Evolutionary conservation across 1,140 invertebrate species (phyloP).

Genomic region (Aphaenogaster rudis): DNA sequence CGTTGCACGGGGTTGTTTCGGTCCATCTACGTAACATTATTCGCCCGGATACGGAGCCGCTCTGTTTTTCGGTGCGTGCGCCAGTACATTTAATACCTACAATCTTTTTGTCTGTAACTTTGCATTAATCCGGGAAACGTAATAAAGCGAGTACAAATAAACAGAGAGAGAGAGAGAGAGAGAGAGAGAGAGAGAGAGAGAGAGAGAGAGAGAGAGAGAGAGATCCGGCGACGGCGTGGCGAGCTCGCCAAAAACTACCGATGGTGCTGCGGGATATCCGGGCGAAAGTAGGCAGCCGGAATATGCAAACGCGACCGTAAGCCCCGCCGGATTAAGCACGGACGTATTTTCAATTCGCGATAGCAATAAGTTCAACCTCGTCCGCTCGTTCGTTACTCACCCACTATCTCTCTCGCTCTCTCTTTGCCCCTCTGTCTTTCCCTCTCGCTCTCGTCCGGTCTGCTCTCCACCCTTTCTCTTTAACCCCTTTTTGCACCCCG

Average conservation of each 20-base stretch:
- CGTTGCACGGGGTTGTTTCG: not conserved
- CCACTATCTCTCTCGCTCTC: conserved; percentile 30
- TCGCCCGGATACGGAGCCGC: conserved; percentile 28
- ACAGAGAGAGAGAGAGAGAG: conserved; percentile 24
- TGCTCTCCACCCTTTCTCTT: conserved; percentile 41
- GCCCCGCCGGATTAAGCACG: conserved; percentile 76
- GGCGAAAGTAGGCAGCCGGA: conserved; percentile 42
- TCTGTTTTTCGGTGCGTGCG: conserved; percentile 40
- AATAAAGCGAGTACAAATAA: conserved; percentile 64
- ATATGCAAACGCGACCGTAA: conserved; percentile 66
- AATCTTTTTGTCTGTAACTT: conserved; percentile 64
- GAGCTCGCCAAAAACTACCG: conserved; percentile 48
- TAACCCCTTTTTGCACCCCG: conserved; percentile 44
- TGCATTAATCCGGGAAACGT: conserved; percentile 56
- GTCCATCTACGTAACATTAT: conserved; percentile 50
- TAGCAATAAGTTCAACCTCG: conserved; percentile 81
- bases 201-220: not conserved
- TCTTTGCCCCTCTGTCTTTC: conserved; percentile 22
- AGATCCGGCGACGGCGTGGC: conserved; percentile 14
- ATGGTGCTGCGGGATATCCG: conserved; percentile 45
- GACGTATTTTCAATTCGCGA: conserved; percentile 83
- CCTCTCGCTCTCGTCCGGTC: conserved; percentile 19
- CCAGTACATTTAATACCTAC: conserved; percentile 59
- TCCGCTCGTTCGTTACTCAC: conserved; percentile 78
- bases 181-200: not conserved